Evolutionary conservation across 2,113 vertebrate species (phyloP), one percentile per base, ranked within the genome.

Genomic region (Mustela nigripes): DNA sequence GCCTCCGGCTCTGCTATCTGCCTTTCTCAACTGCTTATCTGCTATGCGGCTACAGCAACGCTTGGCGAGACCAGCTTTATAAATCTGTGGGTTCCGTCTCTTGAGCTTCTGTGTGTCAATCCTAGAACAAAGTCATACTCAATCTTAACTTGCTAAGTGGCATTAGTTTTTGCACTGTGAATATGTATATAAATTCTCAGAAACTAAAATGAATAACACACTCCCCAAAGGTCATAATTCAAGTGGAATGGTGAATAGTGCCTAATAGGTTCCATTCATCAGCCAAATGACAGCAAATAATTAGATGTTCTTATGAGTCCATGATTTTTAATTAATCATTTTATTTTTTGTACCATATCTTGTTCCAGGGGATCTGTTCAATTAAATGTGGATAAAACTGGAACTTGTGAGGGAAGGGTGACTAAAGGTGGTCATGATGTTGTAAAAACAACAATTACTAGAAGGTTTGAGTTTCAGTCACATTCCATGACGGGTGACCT

Each of bases 21-120:
- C 31, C 96, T 87, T 97, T 97, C 95, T 97, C 96, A 95, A 89
- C 21, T 94, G 94, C 98, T 98, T 98, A 98, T 98, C 98, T 98
- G 78, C 88, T 89, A 56, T 95, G 94, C 96, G 87, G 97, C 98
- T 95, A 96, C 96, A 98, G 97, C 82, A 95, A 98, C 31, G 24
- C 88, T 91, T 91, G 93, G 78, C 2, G 4, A 97, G 94, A 97
- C 94, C 93, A 97, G 97, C 96, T 98, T 98, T 98, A 98, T 95
- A 98, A 98, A 98, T 98, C 98, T 95, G 69, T 97, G 96, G 98
- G 96, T 96, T 98, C 65, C 65, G 91, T 96, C 97, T 98, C 97
- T 97, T 97, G 95, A 97, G 94, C 94, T 98, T 96, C 98, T 98
- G 39, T 95, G 83, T 97, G 96, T 94, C 96, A 97, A 89, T 73